Conservation (phyloP, 2,113 vertebrate species). For the Menura novaehollandiae region DNA sequence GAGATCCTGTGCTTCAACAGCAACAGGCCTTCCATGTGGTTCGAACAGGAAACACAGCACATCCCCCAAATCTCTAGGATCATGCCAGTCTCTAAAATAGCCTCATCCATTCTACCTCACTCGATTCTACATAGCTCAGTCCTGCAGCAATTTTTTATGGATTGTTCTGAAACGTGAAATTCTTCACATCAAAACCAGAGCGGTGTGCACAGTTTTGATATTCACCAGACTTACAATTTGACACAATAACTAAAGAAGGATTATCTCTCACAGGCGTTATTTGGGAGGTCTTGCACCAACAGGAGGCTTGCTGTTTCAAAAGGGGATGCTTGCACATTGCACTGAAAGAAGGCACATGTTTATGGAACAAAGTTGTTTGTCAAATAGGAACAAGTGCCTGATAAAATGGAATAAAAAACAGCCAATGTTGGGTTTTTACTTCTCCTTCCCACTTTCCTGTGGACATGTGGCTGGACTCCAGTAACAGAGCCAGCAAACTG, state of each 20-base stretch:
- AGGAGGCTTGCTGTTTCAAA: background rate
- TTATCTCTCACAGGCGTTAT: background rate
- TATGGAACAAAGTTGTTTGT: background rate
- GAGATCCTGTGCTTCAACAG: background rate
- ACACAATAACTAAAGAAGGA: background rate
- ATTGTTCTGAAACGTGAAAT: background rate
- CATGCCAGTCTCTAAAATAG: background rate
- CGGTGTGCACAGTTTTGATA: background rate
- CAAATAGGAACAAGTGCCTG: background rate
- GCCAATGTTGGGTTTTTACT: background rate
- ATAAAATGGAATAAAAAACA: background rate
- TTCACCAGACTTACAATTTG: background rate
- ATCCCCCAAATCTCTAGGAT: background rate
- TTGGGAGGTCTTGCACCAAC: background rate
- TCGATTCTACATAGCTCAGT: background rate
- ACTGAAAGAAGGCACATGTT: background rate
- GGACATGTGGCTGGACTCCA: background rate
- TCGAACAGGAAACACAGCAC: background rate
- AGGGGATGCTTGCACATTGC: background rate
- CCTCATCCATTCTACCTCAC: background rate
- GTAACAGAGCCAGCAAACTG: background rate
- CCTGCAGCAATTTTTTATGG: background rate
- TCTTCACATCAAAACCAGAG: background rate
- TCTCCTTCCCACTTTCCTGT: background rate
- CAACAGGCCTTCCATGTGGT: background rate